Evolutionary conservation across 2,797 vertebrate genomes (phyloP).

Genomic region (Ptychobarbus kaznakovi): DNA sequence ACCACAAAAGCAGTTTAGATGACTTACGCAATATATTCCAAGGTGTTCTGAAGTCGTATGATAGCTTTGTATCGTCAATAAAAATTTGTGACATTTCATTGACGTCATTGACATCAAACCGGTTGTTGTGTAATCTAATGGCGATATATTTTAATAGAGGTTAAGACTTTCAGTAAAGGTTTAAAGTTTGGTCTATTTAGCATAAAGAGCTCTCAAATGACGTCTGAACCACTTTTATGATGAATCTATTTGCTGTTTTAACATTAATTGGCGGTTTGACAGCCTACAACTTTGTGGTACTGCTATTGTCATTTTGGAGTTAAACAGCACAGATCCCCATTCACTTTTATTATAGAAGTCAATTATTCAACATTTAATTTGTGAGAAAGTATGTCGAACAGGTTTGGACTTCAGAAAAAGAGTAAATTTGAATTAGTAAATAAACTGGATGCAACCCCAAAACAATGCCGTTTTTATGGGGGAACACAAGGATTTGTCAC

Average conservation of each 20-base stretch:
- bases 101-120: neutral
- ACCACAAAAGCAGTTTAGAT: neutral
- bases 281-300: neutral
- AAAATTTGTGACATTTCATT: neutral
- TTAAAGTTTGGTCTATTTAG: no score
- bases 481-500: neutral
- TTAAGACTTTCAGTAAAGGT: neutral
- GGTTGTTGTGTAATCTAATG: neutral
- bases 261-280: neutral
- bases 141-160: neutral
- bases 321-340: neutral
- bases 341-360: neutral
- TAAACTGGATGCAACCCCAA: neutral
- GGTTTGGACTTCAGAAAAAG: neutral
- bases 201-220: no score
- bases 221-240: neutral
- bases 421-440: neutral
- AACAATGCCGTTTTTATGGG: slow-evolving; percentile 2
- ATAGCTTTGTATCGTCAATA: neutral
- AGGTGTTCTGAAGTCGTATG: neutral
- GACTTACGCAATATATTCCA: neutral
- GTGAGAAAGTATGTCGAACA: neutral
- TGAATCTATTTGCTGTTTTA: neutral
- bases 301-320: neutral
- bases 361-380: neutral